Evolutionary conservation across 2,888 invertebrate genomes (phyloP).

Genomic region (Nowickia ferox): DNA sequence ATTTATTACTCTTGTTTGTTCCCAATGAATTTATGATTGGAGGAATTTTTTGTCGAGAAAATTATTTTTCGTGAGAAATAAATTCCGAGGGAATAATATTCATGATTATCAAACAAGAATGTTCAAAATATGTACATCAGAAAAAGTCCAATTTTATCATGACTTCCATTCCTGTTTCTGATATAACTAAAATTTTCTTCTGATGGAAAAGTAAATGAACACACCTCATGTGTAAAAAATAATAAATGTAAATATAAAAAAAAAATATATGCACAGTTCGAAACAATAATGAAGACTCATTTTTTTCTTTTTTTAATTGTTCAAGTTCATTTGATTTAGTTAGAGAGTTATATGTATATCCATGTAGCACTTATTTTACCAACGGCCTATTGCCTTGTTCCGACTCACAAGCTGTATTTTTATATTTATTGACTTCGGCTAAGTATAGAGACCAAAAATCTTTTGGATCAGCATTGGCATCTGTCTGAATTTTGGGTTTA

Average conservation of each 20-base stretch:
- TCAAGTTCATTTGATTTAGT: constrained; percentile 63
- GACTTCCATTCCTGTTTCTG: no score
- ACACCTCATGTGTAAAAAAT: not conserved
- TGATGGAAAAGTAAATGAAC: no score
- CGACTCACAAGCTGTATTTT: constrained; percentile 95
- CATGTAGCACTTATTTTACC: constrained; percentile 88
- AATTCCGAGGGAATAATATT: no score
- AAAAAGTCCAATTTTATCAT: no score
- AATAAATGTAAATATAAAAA: constrained; percentile 34
- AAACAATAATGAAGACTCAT: constrained; percentile 17
- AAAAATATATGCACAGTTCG: constrained; percentile 65
- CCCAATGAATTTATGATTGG: no score
- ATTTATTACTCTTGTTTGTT: no score
- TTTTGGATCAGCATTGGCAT: constrained; percentile 85
- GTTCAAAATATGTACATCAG: no score
- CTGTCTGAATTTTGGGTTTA: constrained; percentile 88
- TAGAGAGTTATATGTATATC: not conserved
- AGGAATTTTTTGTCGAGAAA: no score
- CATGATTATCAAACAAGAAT: no score
- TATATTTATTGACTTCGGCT: constrained; percentile 96
- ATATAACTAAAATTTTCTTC: no score
- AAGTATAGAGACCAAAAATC: constrained; percentile 97
- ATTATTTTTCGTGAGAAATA: no score
- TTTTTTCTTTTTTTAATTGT: constrained; percentile 25
- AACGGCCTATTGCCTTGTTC: constrained; percentile 95